phyloP scores from a whole-genome alignment of 2,797 vertebrate genomes.

The Lophius americanus region DNA sequence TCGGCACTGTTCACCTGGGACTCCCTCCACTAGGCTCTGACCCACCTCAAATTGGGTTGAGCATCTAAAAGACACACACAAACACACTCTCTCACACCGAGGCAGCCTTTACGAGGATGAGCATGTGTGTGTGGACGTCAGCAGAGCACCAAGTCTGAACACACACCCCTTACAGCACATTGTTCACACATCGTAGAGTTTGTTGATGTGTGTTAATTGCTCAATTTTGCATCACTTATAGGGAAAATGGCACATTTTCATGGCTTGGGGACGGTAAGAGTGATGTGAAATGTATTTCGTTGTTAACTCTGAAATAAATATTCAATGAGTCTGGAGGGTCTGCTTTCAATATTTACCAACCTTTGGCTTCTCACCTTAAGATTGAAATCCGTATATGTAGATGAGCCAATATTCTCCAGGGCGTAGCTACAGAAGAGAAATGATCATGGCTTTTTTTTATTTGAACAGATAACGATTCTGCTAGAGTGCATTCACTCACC shows the following conservation, averaged over 20 bases:
- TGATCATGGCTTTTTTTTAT: conserved; percentile 5
- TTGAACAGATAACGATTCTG: not conserved
- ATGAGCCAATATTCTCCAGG: conserved; percentile 1
- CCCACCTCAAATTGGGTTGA: conserved; percentile 46
- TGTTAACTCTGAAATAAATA: conserved; percentile 52
- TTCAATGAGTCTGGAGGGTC: conserved; percentile 16
- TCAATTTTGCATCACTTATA: conserved; percentile 6
- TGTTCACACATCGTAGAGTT: not conserved
- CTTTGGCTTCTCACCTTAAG: conserved; percentile 15
- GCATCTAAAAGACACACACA: conserved; percentile 32
- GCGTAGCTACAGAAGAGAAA: not conserved
- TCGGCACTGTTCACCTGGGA: conserved; percentile 3
- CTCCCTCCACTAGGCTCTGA: conserved; percentile 36
- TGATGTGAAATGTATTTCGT: conserved; percentile 54
- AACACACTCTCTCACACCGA: conserved; percentile 47
- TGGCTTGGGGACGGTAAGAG: not conserved
- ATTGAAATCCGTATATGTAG: conserved; percentile 14
- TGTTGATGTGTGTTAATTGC: not conserved
- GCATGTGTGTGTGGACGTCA: conserved; percentile 43
- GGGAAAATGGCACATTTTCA: conserved; percentile 4
- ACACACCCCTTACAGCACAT: conserved; percentile 1
- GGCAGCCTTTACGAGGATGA: conserved; percentile 53
- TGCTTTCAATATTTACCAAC: conserved; percentile 10
- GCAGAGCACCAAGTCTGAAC: conserved; percentile 6
- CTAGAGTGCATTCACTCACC: not conserved